Evolutionary conservation across 2,888 invertebrate species (phyloP).

Genomic region (Alviniconcha strummeri): DNA sequence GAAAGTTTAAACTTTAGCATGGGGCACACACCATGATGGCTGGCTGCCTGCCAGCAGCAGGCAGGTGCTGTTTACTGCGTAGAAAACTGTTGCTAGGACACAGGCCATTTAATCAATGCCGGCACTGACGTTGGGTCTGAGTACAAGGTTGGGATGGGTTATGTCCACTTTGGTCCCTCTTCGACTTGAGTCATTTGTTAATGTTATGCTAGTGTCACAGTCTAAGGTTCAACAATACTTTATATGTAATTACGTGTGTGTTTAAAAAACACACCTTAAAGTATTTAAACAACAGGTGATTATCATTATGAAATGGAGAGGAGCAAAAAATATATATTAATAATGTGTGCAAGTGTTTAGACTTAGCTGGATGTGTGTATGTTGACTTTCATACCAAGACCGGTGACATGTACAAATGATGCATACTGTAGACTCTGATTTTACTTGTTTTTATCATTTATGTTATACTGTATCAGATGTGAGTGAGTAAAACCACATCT

Average conservation of each 20-base stretch:
- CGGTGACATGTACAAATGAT: too few relatives aligned
- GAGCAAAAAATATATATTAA: too few relatives aligned
- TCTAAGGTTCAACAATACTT: background rate
- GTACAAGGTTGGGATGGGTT: background rate
- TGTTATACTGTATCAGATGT: too few relatives aligned
- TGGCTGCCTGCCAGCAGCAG: constrained; percentile 23
- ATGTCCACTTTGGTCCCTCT: background rate
- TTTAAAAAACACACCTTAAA: background rate
- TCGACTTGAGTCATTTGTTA: background rate
- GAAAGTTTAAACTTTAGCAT: constrained; percentile 23
- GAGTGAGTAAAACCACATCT: too few relatives aligned
- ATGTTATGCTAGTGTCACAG: background rate
- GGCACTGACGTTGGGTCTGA: constrained; percentile 9
- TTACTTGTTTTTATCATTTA: too few relatives aligned
- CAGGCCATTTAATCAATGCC: constrained; percentile 20
- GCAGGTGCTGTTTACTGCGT: constrained; percentile 26
- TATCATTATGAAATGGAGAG: background rate
- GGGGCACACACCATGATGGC: background rate
- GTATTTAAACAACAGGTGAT: background rate
- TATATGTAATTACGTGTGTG: background rate
- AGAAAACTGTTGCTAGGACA: constrained; percentile 30
- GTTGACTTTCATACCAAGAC: too few relatives aligned
- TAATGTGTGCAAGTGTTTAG: too few relatives aligned
- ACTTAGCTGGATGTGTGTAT: too few relatives aligned
- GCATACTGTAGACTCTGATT: too few relatives aligned